These are phyloP conservation scores for Mesorhabditis spiculigera DNA, from an alignment of 2,888 invertebrate species.

Conservation along the genomic window DNA sequence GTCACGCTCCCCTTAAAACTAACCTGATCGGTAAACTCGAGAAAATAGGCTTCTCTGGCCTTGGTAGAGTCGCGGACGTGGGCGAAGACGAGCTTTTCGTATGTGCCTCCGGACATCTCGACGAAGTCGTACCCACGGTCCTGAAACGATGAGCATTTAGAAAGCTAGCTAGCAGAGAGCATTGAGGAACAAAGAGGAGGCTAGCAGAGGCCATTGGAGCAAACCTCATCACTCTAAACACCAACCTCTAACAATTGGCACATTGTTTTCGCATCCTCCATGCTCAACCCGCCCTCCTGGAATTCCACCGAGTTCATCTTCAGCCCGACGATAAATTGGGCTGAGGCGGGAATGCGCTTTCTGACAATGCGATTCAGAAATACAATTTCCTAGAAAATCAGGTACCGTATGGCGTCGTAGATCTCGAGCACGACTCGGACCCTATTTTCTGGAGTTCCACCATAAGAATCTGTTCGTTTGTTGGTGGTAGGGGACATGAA, in stretches of 20 bases:
- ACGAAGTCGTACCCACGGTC: conserved; percentile 45
- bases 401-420: conserved; percentile 35
- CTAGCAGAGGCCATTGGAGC: too few species aligned
- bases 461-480: conserved; percentile 44
- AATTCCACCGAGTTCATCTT: conserved; percentile 49
- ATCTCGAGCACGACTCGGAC: conserved; percentile 38
- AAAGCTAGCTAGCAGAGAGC: too few species aligned
- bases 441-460: conserved; percentile 38
- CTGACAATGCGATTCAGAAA: conserved; percentile 34
- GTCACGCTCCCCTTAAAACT: neutral
- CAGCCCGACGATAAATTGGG: conserved; percentile 41
- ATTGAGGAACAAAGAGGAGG: too few species aligned
- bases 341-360: conserved; percentile 25
- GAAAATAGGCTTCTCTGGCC: conserved; percentile 40
- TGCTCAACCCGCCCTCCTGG: conserved; percentile 33
- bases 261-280: conserved; percentile 34
- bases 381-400: conserved; percentile 34
- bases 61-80: conserved; percentile 38
- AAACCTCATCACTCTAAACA: conserved; percentile 12
- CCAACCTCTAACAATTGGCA: conserved; percentile 12
- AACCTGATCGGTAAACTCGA: conserved; percentile 37
- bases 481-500: conserved; percentile 47
- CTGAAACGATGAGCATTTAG: conserved; percentile 15
- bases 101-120: conserved; percentile 46
- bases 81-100: conserved; percentile 37